These are phyloP conservation scores for Cacoxenus indagator DNA, from an alignment of 2,888 invertebrate genomes.

Conservation along the genomic window DNA sequence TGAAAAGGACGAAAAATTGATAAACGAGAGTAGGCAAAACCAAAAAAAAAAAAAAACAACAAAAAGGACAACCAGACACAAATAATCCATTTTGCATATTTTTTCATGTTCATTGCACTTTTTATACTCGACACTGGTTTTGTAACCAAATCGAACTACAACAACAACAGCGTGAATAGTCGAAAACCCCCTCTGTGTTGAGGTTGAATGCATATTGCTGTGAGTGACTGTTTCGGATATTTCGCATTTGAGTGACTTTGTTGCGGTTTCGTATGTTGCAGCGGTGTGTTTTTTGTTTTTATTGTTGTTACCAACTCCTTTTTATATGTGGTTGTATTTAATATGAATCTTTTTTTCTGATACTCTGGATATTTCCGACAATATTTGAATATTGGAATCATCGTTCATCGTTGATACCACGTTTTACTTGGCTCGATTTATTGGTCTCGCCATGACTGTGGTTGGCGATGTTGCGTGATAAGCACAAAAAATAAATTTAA, in stretches of 20 bases:
- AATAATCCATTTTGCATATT: constrained; percentile 19
- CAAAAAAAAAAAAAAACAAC: background rate
- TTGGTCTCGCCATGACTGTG: background rate
- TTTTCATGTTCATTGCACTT: background rate
- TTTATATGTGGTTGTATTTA: too few relatives aligned
- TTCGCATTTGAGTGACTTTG: background rate
- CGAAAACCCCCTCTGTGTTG: background rate
- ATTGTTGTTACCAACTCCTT: background rate
- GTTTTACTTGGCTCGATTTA: background rate
- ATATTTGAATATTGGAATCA: background rate
- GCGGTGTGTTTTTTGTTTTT: background rate
- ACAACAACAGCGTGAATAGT: too few relatives aligned
- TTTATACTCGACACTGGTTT: background rate
- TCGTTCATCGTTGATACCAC: background rate
- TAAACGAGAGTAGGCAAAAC: background rate
- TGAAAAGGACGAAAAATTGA: background rate
- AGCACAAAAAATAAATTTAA: background rate
- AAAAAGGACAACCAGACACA: constrained; percentile 12
- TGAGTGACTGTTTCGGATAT: background rate
- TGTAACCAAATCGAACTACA: background rate
- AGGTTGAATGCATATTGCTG: background rate
- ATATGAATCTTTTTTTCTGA: background rate
- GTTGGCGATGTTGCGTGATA: background rate
- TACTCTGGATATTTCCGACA: background rate
- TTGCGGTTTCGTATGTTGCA: background rate